Percentiles rank a stretch among this genome's conserved stretches.
Evolutionary conservation across 2,797 vertebrate species (phyloP).

Genomic region (Scyliorhinus canicula): DNA sequence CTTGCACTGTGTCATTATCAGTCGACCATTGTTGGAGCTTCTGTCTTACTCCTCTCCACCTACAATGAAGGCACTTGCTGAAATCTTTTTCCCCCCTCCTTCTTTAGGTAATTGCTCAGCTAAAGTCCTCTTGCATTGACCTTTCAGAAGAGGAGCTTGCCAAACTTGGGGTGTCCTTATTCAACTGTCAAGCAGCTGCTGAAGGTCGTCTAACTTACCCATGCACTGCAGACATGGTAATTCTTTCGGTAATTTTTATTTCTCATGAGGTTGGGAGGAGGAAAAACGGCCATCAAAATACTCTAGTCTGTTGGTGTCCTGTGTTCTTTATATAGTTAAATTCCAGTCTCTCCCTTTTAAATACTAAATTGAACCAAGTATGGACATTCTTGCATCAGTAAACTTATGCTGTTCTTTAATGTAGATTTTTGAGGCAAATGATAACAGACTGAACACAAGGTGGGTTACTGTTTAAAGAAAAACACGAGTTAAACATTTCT

Average conservation of each 20-base stretch:
- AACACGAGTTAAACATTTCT: not conserved
- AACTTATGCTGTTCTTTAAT: not conserved
- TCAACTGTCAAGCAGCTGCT: constrained; percentile 66
- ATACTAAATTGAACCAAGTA: not conserved
- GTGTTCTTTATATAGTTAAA: not conserved
- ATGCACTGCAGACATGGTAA: constrained; percentile 64
- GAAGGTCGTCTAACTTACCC: constrained; percentile 57
- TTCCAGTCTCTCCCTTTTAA: not conserved
- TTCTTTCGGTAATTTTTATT: not conserved
- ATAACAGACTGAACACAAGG: not conserved
- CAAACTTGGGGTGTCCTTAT: constrained; percentile 62
- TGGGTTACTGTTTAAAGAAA: not conserved
- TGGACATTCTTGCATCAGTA: not conserved
- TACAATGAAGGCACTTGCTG: not conserved
- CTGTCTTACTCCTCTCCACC: not conserved
- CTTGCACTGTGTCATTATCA: not conserved
- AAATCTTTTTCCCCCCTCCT: not conserved
- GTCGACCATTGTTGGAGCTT: not conserved
- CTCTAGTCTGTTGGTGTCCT: not conserved
- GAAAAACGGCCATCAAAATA: not conserved
- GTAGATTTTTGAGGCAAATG: not conserved
- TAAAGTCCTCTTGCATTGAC: constrained; percentile 56
- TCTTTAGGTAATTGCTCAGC: constrained; percentile 56
- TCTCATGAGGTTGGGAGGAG: not conserved
- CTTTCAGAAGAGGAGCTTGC: constrained; percentile 68